Evolutionary conservation across 2,888 invertebrate species (phyloP), one percentile per base, ranked within the genome.

Genomic region (Furcula furcula): DNA sequence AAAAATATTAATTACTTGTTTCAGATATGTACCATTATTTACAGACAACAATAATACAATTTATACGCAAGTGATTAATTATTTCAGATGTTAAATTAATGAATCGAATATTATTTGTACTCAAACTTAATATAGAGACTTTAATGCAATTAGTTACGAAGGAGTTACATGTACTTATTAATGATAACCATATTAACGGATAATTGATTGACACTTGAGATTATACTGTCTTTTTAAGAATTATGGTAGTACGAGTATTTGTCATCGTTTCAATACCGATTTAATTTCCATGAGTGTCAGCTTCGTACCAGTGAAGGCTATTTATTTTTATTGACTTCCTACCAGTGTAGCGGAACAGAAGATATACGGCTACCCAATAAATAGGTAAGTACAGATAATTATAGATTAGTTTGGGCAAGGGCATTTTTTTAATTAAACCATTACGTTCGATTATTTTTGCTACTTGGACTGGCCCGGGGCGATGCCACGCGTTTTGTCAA

Each of bases 401-500:
- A 52, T 36, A 45, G 36, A 44, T 56, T 49, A 50, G 47, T 53
- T 55, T 45, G 48, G 46, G 27, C 72, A 54, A 74, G 74, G 75
- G 54, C 65, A 45, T 14, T 23, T 42, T 58, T 50, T 60, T 65
- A 65, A 71, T 69, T 68, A 67, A 72, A 65, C 59, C 55, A 67
- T 67, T 65, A 68, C 39, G 47, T 55, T 40, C 40, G 54, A 62
- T 60, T 58, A 60, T 58, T 39, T 55, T 45, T 46, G 46, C 34
- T 55, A 41, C 36, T 42, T 34, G 40, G 23, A 18, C 9, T 34
- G 59, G 59, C 63, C 49, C 29, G 36, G 46, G 46, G 53, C 53
- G 33, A 3, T 46, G 47, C n/a, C 27, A 36, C 40, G 32, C 7
- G 5, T 28, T 12, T 38, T 35, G 36, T 37, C 31, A 36, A 14